Percentiles rank a stretch among this genome's conserved stretches.
Evolutionary conservation across 2,113 vertebrate species (phyloP).

Genomic region (Pterocles burchelli): DNA sequence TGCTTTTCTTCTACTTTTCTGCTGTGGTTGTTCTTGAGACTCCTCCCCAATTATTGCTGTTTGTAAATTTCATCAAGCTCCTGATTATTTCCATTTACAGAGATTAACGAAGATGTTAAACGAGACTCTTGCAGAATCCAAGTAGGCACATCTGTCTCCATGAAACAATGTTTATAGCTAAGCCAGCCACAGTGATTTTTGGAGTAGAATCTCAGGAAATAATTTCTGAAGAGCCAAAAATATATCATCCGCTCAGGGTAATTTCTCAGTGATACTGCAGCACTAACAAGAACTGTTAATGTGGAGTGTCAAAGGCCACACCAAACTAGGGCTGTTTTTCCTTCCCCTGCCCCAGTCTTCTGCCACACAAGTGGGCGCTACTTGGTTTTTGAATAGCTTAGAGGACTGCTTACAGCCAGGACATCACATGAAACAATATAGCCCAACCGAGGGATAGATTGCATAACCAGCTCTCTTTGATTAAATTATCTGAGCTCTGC

Average conservation of each 20-base stretch:
- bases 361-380: neutral
- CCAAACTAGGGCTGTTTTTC: neutral
- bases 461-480: neutral
- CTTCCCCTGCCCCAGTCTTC: neutral
- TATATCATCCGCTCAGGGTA: neutral
- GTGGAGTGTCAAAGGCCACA: neutral
- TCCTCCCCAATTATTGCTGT: conserved; percentile 49
- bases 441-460: neutral
- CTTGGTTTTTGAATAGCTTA: neutral
- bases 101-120: conserved; percentile 32
- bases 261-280: neutral
- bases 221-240: conserved; percentile 27
- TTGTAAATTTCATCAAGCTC: conserved; percentile 15
- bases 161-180: conserved; percentile 44
- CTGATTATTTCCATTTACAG: conserved; percentile 51
- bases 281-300: neutral
- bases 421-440: neutral
- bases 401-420: neutral
- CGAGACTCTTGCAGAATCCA: neutral
- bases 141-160: conserved; percentile 45
- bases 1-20: conserved; percentile 30
- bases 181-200: neutral
- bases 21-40: neutral
- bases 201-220: conserved; percentile 35
- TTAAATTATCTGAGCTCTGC: neutral